A percentile compares a stretch with the other conserved stretches of the same genome.
Evolutionary conservation across 2,113 vertebrate genomes (phyloP).

Genomic region (Choloepus hoffmanni): DNA sequence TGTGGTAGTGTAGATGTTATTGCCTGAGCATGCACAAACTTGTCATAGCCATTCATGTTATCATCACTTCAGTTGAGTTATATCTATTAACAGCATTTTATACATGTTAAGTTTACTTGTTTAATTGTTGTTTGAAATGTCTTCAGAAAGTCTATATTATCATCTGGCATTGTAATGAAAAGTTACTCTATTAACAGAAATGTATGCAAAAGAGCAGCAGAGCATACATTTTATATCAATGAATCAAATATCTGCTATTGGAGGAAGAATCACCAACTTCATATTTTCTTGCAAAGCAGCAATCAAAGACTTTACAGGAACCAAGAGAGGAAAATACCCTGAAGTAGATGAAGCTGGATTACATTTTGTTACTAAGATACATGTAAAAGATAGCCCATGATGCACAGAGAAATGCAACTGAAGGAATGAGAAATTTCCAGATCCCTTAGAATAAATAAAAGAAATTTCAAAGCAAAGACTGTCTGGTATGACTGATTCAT

Average conservation of each 20-base stretch:
- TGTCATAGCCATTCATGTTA: background rate
- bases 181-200: background rate
- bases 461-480: constrained; percentile 7
- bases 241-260: background rate
- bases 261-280: background rate
- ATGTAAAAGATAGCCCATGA: background rate
- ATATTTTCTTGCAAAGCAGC: constrained; percentile 25
- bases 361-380: background rate
- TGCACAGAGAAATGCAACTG: background rate
- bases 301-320: background rate
- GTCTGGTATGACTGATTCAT: background rate
- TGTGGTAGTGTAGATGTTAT: background rate
- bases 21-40: background rate
- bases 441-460: constrained; percentile 26
- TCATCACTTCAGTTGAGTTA: background rate
- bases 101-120: background rate
- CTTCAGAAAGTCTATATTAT: background rate
- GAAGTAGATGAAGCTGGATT: background rate
- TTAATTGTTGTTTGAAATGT: background rate
- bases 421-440: background rate
- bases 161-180: background rate
- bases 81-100: background rate
- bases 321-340: background rate
- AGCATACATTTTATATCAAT: background rate
- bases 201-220: background rate